phyloP scores from a whole-genome alignment of 2,797 vertebrate genomes.

The Sebastes oblongus region DNA sequence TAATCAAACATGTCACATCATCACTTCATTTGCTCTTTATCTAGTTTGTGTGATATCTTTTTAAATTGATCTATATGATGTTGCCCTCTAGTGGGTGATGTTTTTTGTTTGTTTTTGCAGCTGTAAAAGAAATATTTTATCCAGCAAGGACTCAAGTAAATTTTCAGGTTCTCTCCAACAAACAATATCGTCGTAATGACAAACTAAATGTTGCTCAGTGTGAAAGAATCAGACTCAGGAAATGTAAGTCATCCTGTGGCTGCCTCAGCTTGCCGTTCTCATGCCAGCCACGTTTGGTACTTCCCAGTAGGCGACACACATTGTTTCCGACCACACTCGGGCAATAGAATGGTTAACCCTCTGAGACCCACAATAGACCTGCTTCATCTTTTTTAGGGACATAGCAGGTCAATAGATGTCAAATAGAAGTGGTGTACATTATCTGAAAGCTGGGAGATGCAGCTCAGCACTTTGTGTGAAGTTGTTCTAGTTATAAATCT shows the following conservation, averaged over 20 bases:
- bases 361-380: too few relatives aligned
- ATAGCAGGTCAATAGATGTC: too few relatives aligned
- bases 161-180: neutral
- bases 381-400: too few relatives aligned
- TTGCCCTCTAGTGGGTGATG: constrained; percentile 16
- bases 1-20: neutral
- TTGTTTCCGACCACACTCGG: neutral
- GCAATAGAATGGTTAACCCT: neutral
- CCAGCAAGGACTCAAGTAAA: neutral
- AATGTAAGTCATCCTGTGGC: constrained; percentile 17
- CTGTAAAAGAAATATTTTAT: neutral
- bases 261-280: neutral
- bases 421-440: too few relatives aligned
- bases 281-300: neutral
- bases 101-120: neutral
- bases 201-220: neutral
- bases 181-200: neutral
- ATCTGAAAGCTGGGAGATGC: too few relatives aligned
- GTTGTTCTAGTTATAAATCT: too few relatives aligned
- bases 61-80: neutral
- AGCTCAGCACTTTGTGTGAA: too few relatives aligned
- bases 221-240: constrained; percentile 20
- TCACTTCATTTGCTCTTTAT: neutral
- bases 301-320: neutral
- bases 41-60: neutral